These are phyloP conservation scores for Pseudochaenichthys georgianus DNA, from an alignment of 2,797 vertebrate genomes.

Conservation along the genomic window DNA sequence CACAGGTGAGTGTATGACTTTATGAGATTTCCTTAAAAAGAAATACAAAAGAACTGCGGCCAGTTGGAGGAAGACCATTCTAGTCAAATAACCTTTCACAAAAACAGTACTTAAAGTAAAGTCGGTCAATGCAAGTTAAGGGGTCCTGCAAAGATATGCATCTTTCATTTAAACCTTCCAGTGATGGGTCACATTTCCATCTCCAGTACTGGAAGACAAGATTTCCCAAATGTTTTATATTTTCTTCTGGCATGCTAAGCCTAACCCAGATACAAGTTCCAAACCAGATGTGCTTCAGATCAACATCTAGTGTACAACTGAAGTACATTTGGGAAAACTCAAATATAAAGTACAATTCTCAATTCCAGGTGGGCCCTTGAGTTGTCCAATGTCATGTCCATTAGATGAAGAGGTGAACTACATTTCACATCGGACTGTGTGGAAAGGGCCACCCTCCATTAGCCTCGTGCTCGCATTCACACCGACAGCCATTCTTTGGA, in stretches of 20 bases:
- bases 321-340: neutral
- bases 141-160: too few species aligned
- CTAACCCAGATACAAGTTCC: neutral
- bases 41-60: neutral
- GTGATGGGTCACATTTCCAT: neutral
- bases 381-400: neutral
- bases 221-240: neutral
- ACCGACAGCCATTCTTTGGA: neutral
- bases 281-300: conserved; percentile 4
- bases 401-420: neutral
- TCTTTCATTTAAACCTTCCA: neutral
- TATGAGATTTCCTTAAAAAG: neutral
- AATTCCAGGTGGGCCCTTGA: neutral
- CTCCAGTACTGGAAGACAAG: neutral
- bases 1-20: conserved; percentile 81
- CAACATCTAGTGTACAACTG: conserved; percentile 10
- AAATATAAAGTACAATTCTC: neutral
- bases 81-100: neutral
- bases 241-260: neutral
- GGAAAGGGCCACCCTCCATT: too few species aligned
- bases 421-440: neutral
- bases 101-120: neutral
- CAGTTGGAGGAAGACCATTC: neutral
- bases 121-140: neutral
- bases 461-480: too few species aligned